Evolutionary conservation across 2,113 vertebrate genomes (phyloP).

Genomic region (Podocnemis expansa): DNA sequence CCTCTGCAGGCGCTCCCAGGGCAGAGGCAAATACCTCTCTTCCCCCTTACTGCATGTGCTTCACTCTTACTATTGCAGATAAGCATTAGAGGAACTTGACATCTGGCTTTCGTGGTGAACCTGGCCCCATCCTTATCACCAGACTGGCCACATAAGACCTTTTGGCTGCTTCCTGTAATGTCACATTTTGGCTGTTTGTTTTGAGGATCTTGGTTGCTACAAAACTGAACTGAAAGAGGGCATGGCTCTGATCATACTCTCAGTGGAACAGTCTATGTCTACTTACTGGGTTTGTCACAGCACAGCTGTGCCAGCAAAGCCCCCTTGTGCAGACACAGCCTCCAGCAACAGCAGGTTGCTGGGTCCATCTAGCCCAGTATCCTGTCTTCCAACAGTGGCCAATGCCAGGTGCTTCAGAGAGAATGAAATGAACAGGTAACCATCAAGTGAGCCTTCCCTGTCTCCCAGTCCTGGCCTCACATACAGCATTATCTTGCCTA

Average conservation of each 20-base stretch:
- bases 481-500: too few relatives aligned
- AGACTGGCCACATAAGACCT: background rate
- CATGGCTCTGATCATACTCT: background rate
- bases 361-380: too few relatives aligned
- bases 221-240: background rate
- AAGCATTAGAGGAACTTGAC: background rate
- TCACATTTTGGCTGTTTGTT: background rate
- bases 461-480: too few relatives aligned
- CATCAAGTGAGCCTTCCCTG: too few relatives aligned
- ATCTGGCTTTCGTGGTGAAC: background rate
- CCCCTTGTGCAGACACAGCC: too few relatives aligned
- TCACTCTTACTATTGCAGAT: background rate
- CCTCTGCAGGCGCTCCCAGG: background rate
- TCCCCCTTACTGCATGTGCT: background rate
- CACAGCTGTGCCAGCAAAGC: background rate
- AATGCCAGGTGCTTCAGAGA: too few relatives aligned
- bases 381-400: too few relatives aligned
- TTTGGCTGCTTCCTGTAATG: background rate
- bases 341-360: too few relatives aligned
- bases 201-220: background rate
- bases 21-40: background rate
- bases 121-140: background rate
- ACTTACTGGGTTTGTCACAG: accelerated
- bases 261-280: background rate
- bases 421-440: too few relatives aligned